phyloP scores from a whole-genome alignment of 53 echinoderm and acorn worm genomes.

The Luidia sarsii region DNA sequence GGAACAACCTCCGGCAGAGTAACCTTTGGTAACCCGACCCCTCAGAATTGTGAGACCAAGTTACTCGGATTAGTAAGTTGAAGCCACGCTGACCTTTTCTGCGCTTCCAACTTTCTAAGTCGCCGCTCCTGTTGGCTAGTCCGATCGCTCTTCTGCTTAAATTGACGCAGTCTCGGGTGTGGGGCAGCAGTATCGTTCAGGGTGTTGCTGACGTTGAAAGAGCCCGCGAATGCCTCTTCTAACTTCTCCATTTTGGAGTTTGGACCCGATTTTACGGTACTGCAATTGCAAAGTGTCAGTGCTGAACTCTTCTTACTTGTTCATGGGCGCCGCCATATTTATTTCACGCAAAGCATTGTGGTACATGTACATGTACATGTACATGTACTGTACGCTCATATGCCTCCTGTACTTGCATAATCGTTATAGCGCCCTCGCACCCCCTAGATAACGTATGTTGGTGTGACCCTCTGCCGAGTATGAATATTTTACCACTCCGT shows the following conservation, averaged over 20 bases:
- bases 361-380: too few relatives aligned
- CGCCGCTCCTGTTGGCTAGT: slow-evolving; percentile 55
- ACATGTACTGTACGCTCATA: too few relatives aligned
- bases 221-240: slow-evolving; percentile 39
- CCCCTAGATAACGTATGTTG: too few relatives aligned
- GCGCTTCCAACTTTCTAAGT: slow-evolving; percentile 37
- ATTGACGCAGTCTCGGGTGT: slow-evolving; percentile 60
- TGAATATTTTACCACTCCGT: too few relatives aligned
- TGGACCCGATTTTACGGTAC: background rate
- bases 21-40: too few relatives aligned
- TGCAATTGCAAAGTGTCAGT: background rate
- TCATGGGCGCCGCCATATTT: slow-evolving; percentile 14
- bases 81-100: slow-evolving; percentile 49
- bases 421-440: too few relatives aligned
- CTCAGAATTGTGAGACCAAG: too few relatives aligned
- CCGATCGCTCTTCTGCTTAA: slow-evolving; percentile 41
- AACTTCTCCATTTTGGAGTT: slow-evolving; percentile 51
- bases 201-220: slow-evolving; percentile 47
- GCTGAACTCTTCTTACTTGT: background rate
- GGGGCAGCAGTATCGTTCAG: slow-evolving; percentile 55
- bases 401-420: too few relatives aligned
- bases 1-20: too few relatives aligned
- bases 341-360: background rate
- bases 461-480: too few relatives aligned
- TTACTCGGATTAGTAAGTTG: background rate